phyloP scores from a whole-genome alignment of 92 coral and sea anemone species.

The Phenganax marumi region DNA sequence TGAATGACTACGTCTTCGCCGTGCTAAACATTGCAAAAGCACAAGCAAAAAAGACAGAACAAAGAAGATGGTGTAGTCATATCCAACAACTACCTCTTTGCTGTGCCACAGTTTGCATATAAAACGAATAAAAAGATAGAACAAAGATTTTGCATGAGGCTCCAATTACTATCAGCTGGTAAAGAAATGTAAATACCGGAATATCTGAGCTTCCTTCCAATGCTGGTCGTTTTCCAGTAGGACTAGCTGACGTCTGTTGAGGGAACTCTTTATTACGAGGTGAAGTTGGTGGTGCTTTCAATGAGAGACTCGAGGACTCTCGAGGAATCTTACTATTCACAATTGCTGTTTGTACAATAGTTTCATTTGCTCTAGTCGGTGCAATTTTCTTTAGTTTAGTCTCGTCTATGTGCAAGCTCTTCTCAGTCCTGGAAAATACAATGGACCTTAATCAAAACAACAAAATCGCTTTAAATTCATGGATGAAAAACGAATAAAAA shows the following conservation, averaged over 20 bases:
- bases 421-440: slow-evolving; percentile 19
- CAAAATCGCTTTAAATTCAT: no score
- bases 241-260: neutral
- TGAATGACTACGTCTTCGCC: no score
- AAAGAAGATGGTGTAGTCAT: no score
- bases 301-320: slow-evolving; percentile 25
- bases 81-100: no score
- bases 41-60: no score
- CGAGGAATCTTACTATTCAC: slow-evolving; percentile 29
- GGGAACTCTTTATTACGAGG: neutral
- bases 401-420: slow-evolving; percentile 27
- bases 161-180: no score
- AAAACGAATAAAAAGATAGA: no score
- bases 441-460: neutral
- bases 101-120: no score
- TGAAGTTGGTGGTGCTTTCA: slow-evolving; percentile 28
- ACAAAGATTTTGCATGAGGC: no score
- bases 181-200: neutral
- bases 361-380: slow-evolving; percentile 34
- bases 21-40: no score
- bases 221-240: neutral
- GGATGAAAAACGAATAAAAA: no score
- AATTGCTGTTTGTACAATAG: slow-evolving; percentile 27
- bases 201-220: slow-evolving; percentile 23
- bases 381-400: slow-evolving; percentile 18